Evolutionary conservation across 2,113 vertebrate genomes (phyloP), one percentile per base, ranked within the genome.

Genomic region (Cynoglossus semilaevis): DNA sequence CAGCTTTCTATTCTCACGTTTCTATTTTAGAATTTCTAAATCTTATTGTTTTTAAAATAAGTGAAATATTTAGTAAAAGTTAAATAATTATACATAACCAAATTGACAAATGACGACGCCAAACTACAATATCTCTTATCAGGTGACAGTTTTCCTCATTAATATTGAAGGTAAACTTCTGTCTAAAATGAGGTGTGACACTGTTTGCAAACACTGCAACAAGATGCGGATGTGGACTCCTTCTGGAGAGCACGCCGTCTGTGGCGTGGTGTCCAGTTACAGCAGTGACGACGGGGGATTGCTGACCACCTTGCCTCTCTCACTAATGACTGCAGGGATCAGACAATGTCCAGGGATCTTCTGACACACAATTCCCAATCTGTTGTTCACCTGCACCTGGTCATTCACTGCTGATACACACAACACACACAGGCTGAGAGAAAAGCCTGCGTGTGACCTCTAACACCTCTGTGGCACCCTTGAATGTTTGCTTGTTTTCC

Each of bases 401-500:
- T 51, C 40, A 53, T 46, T 46, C 61, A 58, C 47, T 75, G 52
- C 60, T 61, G 51, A 56, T 5, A 47, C 42, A 46, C 41, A 47
- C 54, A 57, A 15, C 44, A 51, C 51, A 56, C 56, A 45, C 16
- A 40, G 40, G 15, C 51, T 18, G 51, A 19, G 15, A 14, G 38
- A 41, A 43, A 16, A 53, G 58, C 7, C 3, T 51, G 46, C 6
- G 11, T 50, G 13, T 80, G 65, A 88, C 76, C 81, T 80, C 71
- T 60, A 53, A 57, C 73, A 88, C 76, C 78, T 85, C 71, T 35
- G 63, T 67, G 76, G 77, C 79, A 81, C 74, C 63, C 69, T 43
- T 60, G 64, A 79, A 63, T 63, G 76, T 85, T 76, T 82, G 84
- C 73, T 82, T 85, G 83, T 86, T 87, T 83, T 84, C 76, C 22